A percentile compares a stretch with the other conserved stretches of the same genome.
Evolutionary conservation across 2,113 vertebrate species (phyloP).

Genomic region (Thinocorus orbignyianus): DNA sequence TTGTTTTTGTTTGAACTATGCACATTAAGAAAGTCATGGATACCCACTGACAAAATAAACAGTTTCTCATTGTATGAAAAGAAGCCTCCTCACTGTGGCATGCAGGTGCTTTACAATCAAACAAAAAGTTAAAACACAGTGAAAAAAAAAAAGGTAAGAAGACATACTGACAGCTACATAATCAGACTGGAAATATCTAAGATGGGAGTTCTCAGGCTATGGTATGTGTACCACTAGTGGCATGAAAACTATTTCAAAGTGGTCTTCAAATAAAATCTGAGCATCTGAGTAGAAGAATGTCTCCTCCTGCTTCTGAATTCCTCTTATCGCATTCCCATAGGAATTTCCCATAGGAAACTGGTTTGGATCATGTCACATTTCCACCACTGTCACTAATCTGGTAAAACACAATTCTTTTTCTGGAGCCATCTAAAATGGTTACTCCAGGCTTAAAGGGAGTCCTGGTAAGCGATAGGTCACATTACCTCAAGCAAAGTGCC

Average conservation of each 20-base stretch:
- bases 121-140: background rate
- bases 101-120: background rate
- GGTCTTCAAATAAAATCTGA: constrained; percentile 35
- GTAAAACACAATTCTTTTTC: background rate
- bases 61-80: background rate
- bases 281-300: constrained; percentile 4
- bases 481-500: background rate
- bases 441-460: background rate
- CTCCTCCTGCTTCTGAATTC: background rate
- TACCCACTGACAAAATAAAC: background rate
- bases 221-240: background rate
- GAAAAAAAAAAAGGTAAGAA: background rate
- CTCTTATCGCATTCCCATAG: background rate
- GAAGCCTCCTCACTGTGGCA: background rate
- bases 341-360: background rate
- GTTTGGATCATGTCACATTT: background rate
- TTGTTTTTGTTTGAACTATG: background rate
- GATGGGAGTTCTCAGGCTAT: background rate
- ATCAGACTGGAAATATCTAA: background rate
- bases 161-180: background rate
- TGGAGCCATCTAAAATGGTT: background rate
- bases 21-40: background rate
- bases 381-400: background rate
- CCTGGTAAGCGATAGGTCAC: background rate
- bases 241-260: constrained; percentile 26